Conservation (phyloP, 2,113 vertebrate species). For the Gasterosteus aculeatus region DNA sequence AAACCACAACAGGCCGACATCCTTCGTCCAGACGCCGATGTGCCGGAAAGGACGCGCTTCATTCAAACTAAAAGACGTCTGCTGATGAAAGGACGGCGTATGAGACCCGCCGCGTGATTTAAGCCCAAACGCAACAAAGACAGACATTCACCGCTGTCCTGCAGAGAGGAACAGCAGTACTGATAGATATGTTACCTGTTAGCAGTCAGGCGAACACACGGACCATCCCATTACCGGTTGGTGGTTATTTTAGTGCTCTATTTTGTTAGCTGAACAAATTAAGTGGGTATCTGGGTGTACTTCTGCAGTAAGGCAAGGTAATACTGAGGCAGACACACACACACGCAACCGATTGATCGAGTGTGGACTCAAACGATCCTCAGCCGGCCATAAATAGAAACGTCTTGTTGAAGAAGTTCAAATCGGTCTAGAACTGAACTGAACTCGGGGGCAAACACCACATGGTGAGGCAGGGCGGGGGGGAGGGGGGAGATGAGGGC, state of each 20-base stretch:
- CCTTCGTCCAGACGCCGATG: too few relatives aligned
- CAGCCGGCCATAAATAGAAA: conserved; percentile 46
- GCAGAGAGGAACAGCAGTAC: too few relatives aligned
- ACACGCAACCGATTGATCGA: not conserved
- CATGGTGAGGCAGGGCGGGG: conserved; percentile 33
- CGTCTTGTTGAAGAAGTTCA: conserved; percentile 18
- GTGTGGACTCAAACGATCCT: conserved; percentile 38
- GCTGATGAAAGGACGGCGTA: too few relatives aligned
- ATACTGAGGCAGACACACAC: not conserved
- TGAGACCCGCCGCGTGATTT: too few relatives aligned
- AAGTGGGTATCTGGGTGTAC: conserved; percentile 16
- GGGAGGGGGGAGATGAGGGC: conserved; percentile 14
- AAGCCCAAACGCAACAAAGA: too few relatives aligned
- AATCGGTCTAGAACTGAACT: conserved; percentile 46
- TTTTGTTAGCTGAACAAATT: not conserved
- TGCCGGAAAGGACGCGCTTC: too few relatives aligned
- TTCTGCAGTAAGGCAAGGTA: not conserved
- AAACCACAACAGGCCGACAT: not conserved
- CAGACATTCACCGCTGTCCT: too few relatives aligned
- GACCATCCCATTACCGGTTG: not conserved
- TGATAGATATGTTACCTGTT: not conserved
- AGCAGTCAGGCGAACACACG: not conserved
- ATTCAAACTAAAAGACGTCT: too few relatives aligned
- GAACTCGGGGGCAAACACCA: conserved; percentile 12
- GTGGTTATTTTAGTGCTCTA: too few relatives aligned